A percentile compares a stretch with the other conserved stretches of the same genome.
Evolutionary conservation across 2,888 invertebrate species (phyloP).

Genomic region (Sinhomidia bicolor): DNA sequence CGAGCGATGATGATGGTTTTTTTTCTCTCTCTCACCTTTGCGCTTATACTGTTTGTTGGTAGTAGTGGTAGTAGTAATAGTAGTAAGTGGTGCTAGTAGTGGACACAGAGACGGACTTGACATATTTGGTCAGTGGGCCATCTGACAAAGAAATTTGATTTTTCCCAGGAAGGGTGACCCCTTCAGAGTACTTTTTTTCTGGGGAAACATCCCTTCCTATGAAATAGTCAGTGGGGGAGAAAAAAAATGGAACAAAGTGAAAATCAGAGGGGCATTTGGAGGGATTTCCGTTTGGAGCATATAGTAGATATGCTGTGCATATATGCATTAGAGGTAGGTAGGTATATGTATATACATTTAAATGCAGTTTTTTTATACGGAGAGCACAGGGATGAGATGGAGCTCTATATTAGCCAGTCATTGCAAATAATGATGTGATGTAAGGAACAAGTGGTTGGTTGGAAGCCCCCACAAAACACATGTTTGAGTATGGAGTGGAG

Average conservation of each 20-base stretch:
- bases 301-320: too few species aligned
- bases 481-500: slow-evolving; percentile 11
- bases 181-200: neutral
- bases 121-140: slow-evolving; percentile 52
- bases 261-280: neutral
- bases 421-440: slow-evolving; percentile 45
- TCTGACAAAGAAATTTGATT: slow-evolving; percentile 33
- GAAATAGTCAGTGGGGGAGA: neutral
- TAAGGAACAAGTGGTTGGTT: neutral
- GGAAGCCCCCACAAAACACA: slow-evolving; percentile 43
- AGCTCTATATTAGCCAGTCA: slow-evolving; percentile 46
- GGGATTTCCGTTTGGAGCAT: neutral
- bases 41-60: too few species aligned
- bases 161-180: slow-evolving; percentile 12
- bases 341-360: neutral
- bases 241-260: neutral
- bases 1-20: neutral
- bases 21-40: neutral
- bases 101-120: slow-evolving; percentile 23
- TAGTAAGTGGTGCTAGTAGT: slow-evolving; percentile 23
- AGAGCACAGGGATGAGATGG: neutral
- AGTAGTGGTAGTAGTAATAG: neutral
- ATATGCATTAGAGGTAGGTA: too few species aligned
- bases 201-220: neutral
- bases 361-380: slow-evolving; percentile 1